phyloP scores from a whole-genome alignment of 2,113 vertebrate genomes.

The Ivindomyrus marchei region DNA sequence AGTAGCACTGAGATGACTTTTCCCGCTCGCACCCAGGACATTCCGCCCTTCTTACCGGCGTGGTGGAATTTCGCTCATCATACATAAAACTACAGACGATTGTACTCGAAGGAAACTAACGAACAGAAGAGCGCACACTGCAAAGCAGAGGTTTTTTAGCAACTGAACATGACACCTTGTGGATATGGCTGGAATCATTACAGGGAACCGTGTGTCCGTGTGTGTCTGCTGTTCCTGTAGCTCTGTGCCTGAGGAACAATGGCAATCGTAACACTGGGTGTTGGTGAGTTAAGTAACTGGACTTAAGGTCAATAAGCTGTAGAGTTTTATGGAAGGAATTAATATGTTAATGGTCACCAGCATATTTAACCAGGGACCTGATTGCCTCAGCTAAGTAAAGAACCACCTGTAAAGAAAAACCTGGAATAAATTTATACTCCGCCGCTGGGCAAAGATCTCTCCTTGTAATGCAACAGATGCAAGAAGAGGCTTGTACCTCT shows the following conservation, averaged over 20 bases:
- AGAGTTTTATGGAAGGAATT: not conserved
- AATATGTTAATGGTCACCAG: not conserved
- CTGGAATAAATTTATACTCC: not conserved
- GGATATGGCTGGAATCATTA: not conserved
- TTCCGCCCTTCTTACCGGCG: not conserved
- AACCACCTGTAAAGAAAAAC: not conserved
- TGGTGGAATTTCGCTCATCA: not conserved
- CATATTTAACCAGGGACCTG: not conserved
- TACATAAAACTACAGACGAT: not conserved
- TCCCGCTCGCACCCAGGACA: not conserved
- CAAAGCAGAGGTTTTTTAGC: not conserved
- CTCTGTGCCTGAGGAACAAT: not conserved
- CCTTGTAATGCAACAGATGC: not conserved
- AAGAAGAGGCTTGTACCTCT: not conserved
- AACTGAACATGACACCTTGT: not conserved
- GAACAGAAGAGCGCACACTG: not conserved
- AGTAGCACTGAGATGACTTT: not conserved
- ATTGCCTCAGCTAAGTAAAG: not conserved
- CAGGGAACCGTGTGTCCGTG: not conserved
- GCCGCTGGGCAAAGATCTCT: not conserved
- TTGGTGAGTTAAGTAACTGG: not conserved
- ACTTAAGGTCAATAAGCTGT: not conserved
- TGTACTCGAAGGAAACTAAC: not conserved
- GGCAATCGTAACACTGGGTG: not conserved
- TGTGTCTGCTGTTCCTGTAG: not conserved